A percentile compares a stretch with the other conserved stretches of the same genome.
phyloP scores from a whole-genome alignment of 2,797 vertebrate genomes.

The Loriculus beryllinus region DNA sequence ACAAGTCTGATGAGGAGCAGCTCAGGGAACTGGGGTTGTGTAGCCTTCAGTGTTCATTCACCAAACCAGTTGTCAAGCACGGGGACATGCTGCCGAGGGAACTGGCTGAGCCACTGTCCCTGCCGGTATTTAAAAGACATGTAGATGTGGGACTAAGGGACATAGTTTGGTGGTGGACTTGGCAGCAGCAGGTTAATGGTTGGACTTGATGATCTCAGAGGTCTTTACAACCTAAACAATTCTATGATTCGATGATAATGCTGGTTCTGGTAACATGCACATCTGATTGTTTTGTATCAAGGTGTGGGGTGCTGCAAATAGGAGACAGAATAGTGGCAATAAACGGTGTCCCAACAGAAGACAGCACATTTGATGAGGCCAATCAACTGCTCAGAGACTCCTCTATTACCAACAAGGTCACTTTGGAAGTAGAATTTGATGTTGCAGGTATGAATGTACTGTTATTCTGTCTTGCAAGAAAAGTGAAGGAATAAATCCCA shows the following conservation, averaged over 20 bases:
- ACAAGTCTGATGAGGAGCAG: neutral
- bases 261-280: neutral
- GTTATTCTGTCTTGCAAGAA: neutral
- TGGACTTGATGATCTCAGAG: neutral
- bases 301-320: constrained; percentile 95
- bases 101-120: neutral
- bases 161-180: neutral
- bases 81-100: neutral
- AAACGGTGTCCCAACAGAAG: constrained; percentile 94
- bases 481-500: neutral
- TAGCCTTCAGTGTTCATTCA: neutral
- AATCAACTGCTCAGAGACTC: constrained; percentile 97
- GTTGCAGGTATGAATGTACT: constrained; percentile 86
- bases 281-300: constrained; percentile 60
- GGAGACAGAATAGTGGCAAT: constrained; percentile 95
- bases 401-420: constrained; percentile 92
- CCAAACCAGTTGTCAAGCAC: neutral
- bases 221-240: neutral
- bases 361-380: constrained; percentile 96
- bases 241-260: neutral
- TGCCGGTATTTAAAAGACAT: neutral
- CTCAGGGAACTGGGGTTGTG: neutral
- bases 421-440: constrained; percentile 97
- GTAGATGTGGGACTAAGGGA: neutral
- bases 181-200: neutral